These are phyloP conservation scores for Agrilus biguttatus DNA, from an alignment of 2,888 invertebrate species.

Conservation along the genomic window DNA sequence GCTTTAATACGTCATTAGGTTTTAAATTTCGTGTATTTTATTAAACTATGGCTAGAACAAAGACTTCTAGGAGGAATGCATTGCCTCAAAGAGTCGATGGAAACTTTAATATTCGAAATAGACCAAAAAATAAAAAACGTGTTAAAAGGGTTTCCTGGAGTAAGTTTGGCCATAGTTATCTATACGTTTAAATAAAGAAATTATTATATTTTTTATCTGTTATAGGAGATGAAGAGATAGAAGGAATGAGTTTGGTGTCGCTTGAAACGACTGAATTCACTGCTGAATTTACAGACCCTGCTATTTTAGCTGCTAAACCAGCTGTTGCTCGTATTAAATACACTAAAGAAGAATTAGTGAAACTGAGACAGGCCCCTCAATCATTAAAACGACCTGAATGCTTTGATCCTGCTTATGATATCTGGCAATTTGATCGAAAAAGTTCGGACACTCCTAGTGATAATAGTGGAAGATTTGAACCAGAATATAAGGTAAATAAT, in stretches of 20 bases:
- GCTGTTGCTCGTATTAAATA: constrained; percentile 37
- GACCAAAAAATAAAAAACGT: constrained; percentile 2
- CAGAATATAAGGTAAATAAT: constrained; percentile 13
- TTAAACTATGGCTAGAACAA: too few species aligned
- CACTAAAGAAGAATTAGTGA: constrained; percentile 56
- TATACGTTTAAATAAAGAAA: neutral
- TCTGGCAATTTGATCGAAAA: constrained; percentile 40
- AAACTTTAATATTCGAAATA: too few species aligned
- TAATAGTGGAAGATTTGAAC: constrained; percentile 40
- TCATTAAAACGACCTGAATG: constrained; percentile 61
- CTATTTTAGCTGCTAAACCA: constrained; percentile 42
- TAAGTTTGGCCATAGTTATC: constrained; percentile 12
- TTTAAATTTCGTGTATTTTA: too few species aligned
- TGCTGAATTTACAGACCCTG: constrained; percentile 33
- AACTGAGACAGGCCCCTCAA: constrained; percentile 52
- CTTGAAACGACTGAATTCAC: constrained; percentile 19
- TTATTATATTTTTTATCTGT: constrained; percentile 3
- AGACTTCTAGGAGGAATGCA: too few species aligned
- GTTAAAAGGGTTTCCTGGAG: constrained; percentile 24
- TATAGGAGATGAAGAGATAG: constrained; percentile 37
- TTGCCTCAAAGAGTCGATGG: too few species aligned
- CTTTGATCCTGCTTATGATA: constrained; percentile 40
- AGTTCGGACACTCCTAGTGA: constrained; percentile 47
- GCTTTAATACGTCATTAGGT: too few species aligned
- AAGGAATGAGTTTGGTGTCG: constrained; percentile 33